Conservation (phyloP, 2,113 vertebrate genomes). For the Hemiscyllium ocellatum region DNA sequence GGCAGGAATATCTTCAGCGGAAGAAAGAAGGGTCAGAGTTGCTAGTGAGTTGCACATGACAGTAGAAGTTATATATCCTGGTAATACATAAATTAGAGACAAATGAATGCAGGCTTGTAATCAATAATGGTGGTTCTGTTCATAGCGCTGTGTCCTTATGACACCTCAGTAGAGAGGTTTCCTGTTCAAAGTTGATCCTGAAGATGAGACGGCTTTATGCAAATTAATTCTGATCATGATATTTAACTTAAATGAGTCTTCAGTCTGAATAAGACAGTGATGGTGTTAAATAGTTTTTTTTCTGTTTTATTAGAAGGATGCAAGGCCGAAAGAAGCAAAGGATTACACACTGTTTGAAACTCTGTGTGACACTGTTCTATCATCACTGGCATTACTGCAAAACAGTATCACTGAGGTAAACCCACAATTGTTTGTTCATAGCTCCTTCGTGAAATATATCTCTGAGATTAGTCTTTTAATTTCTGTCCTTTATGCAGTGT, state of each 20-base stretch:
- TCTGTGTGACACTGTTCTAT: conserved; percentile 40
- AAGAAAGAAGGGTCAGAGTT: background rate
- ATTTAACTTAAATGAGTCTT: background rate
- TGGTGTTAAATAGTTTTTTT: background rate
- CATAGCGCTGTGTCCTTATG: background rate
- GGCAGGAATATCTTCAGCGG: background rate
- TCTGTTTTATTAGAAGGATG: conserved; percentile 6
- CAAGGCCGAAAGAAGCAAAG: background rate
- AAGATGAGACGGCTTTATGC: background rate
- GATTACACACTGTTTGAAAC: conserved; percentile 35
- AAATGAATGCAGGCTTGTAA: background rate
- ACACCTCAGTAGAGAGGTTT: background rate
- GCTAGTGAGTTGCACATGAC: background rate
- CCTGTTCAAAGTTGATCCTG: background rate
- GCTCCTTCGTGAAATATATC: background rate
- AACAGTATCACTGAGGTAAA: conserved; percentile 39
- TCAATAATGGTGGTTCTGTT: background rate
- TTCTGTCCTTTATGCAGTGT: no score
- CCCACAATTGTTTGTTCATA: background rate
- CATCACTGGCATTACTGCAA: conserved; percentile 39
- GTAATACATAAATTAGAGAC: background rate
- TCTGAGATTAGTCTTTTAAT: background rate
- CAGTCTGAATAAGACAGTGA: background rate
- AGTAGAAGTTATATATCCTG: background rate
- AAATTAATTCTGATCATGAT: background rate